Percentiles rank a stretch among this genome's conserved stretches.
phyloP scores from a whole-genome alignment of 2,797 vertebrate genomes.

The Tapera naevia region DNA sequence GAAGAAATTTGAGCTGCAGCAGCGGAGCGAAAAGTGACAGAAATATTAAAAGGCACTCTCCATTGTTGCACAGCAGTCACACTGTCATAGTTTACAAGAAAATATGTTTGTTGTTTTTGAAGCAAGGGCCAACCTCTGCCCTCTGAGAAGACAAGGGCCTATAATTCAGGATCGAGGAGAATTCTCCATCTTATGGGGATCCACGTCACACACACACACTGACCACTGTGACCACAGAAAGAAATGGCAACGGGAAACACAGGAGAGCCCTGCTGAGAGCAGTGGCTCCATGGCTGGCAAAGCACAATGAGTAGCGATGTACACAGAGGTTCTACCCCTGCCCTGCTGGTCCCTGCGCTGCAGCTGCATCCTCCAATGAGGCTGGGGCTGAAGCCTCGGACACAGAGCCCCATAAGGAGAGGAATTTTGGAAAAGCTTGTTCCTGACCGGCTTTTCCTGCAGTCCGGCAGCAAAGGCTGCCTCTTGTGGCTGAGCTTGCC shows the following conservation, averaged over 20 bases:
- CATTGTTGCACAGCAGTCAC: background rate
- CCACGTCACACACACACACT: rapidly evolving
- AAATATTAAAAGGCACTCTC: background rate
- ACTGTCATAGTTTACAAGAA: background rate
- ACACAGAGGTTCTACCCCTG: too few species aligned
- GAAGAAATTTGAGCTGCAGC: background rate
- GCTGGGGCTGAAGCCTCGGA: background rate
- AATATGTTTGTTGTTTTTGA: background rate
- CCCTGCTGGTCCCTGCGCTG: background rate
- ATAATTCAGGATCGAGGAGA: background rate
- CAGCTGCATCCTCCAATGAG: background rate
- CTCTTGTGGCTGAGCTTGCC: background rate
- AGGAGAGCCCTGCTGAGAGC: background rate
- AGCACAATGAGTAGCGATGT: rapidly evolving
- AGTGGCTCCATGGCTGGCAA: rapidly evolving
- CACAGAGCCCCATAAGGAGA: rapidly evolving
- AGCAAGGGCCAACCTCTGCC: background rate
- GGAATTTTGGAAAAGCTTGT: rapidly evolving
- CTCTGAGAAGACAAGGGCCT: background rate
- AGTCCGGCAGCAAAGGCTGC: background rate
- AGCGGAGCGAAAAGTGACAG: background rate
- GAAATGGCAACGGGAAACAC: rapidly evolving
- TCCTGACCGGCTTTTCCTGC: background rate
- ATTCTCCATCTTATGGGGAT: background rate
- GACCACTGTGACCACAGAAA: rapidly evolving